A percentile compares a stretch with the other conserved stretches of the same genome.
Evolutionary conservation across 2,888 invertebrate genomes (phyloP).

Genomic region (Drosophila mimica): DNA sequence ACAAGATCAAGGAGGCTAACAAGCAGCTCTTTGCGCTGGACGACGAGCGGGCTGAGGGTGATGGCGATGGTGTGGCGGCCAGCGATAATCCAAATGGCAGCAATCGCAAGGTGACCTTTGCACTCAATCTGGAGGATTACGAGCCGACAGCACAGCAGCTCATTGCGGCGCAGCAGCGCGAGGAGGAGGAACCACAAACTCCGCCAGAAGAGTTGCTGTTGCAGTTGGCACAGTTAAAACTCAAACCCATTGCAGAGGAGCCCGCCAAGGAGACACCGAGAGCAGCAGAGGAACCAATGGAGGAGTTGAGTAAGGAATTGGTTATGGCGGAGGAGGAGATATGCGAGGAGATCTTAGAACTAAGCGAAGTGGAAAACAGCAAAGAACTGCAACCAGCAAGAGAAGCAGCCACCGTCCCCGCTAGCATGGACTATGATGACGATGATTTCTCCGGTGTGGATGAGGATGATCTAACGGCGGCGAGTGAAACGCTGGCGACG

Average conservation of each 20-base stretch:
- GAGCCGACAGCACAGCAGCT: conserved; percentile 81
- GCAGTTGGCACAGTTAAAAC: conserved; percentile 58
- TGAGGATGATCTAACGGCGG: conserved; percentile 55
- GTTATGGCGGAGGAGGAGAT: conserved; percentile 63
- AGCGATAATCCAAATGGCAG: conserved; percentile 8
- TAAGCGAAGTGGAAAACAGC: conserved; percentile 42
- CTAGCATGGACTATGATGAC: conserved; percentile 48
- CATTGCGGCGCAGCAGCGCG: neutral
- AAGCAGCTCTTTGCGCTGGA: conserved; percentile 84
- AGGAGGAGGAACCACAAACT: conserved; percentile 34
- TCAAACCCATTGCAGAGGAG: conserved; percentile 62
- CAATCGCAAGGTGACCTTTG: conserved; percentile 85
- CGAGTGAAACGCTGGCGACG: conserved; percentile 20
- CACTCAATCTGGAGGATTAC: conserved; percentile 85
- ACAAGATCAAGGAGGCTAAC: conserved; percentile 86
- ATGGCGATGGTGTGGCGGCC: conserved; percentile 30
- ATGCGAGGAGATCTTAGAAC: conserved; percentile 81
- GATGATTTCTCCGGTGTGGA: conserved; percentile 72
- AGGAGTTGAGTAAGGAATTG: conserved; percentile 5
- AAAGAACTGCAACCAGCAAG: neutral
- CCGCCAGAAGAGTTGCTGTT: conserved; percentile 54
- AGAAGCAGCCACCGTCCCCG: conserved; percentile 10
- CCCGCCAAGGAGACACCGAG: conserved; percentile 37
- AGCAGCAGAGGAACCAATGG: conserved; percentile 11
- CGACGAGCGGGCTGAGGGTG: conserved; percentile 30